phyloP scores from a whole-genome alignment of 2,113 vertebrate species.

The Datnioides undecimradiatus region DNA sequence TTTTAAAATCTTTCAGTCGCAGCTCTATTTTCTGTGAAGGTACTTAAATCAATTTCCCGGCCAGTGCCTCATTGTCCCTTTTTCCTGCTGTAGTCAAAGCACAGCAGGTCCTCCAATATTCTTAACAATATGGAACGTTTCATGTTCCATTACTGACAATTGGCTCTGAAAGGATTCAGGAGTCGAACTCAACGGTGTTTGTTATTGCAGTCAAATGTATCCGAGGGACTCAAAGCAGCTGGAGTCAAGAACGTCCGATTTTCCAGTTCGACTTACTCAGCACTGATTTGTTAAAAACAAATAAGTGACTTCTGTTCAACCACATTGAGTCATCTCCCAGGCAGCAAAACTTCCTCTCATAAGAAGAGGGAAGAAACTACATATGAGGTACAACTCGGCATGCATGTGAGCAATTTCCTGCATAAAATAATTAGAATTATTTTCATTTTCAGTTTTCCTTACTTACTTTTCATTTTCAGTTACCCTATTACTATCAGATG shows the following conservation, averaged over 20 bases:
- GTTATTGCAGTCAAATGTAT: slow-evolving; percentile 66
- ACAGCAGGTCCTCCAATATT: slow-evolving; percentile 38
- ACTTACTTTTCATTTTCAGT: neutral
- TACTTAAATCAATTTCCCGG: slow-evolving; percentile 25
- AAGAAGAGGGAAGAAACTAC: neutral
- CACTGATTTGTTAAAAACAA: slow-evolving; percentile 51
- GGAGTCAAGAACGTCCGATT: slow-evolving; percentile 39
- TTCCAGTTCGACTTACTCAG: slow-evolving; percentile 49
- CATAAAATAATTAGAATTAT: too few species aligned
- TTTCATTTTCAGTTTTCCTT: too few species aligned
- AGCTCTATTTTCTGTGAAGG: slow-evolving; percentile 27
- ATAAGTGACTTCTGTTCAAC: slow-evolving; percentile 43
- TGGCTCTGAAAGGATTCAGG: slow-evolving; percentile 57
- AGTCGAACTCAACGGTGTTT: slow-evolving; percentile 62
- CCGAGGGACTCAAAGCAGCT: slow-evolving; percentile 56
- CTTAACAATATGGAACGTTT: slow-evolving; percentile 49
- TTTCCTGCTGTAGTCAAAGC: slow-evolving; percentile 15
- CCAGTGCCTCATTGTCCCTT: slow-evolving; percentile 19
- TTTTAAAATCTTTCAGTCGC: neutral
- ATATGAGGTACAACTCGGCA: too few species aligned
- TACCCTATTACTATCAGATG: neutral
- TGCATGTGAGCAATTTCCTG: too few species aligned
- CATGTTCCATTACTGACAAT: slow-evolving; percentile 63
- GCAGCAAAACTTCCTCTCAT: neutral
- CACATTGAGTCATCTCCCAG: slow-evolving; percentile 21